phyloP scores from a whole-genome alignment of 2,888 invertebrate species.

The Drosophila pseudotakahashii region DNA sequence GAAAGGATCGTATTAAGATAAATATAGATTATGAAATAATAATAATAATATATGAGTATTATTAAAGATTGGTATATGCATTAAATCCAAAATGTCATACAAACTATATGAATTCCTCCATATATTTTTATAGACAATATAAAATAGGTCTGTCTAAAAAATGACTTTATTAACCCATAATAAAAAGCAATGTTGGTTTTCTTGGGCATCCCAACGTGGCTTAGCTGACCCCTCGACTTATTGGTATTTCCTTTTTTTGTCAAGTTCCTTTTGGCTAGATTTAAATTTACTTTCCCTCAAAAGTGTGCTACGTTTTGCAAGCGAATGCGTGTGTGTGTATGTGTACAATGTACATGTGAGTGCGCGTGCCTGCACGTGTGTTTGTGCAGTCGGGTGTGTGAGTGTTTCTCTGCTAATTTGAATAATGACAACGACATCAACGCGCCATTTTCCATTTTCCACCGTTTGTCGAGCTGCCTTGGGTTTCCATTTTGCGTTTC shows the following conservation, averaged over 20 bases:
- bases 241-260: conserved; percentile 48
- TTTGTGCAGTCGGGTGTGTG: conserved; percentile 45
- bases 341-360: conserved; percentile 1
- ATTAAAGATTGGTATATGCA: background rate
- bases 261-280: conserved; percentile 22
- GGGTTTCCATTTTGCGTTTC: conserved; percentile 54
- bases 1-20: conserved; percentile 18
- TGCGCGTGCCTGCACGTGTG: conserved; percentile 7
- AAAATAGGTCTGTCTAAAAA: too few relatives aligned
- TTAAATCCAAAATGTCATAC: too few relatives aligned
- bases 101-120: too few relatives aligned
- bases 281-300: conserved; percentile 39
- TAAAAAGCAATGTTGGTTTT: conserved; percentile 16
- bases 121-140: too few relatives aligned
- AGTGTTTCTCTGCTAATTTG: conserved; percentile 75
- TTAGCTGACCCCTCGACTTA: conserved; percentile 57
- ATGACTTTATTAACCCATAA: background rate
- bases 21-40: background rate
- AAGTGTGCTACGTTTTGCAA: conserved; percentile 60
- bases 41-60: background rate
- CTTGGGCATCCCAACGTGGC: conserved; percentile 28
- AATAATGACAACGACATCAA: conserved; percentile 79
- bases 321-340: conserved; percentile 16
- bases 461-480: conserved; percentile 50
- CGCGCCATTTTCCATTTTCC: conserved; percentile 78